Base-by-base conservation (phyloP, 64 coral and sea anemone genomes). In the Montipora foliosa region DNA sequence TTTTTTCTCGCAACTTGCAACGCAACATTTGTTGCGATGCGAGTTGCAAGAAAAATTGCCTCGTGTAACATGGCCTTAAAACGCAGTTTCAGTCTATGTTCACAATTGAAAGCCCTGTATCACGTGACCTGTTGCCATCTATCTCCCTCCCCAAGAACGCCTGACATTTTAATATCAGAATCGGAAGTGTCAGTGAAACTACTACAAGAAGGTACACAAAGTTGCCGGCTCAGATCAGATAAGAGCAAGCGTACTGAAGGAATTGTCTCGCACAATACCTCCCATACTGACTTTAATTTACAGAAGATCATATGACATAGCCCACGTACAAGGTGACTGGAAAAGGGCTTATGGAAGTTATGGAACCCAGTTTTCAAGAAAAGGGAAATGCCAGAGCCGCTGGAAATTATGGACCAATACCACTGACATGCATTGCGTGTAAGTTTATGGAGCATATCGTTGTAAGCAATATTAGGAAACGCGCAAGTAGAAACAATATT, bases 311-410 rank as follows among this genome's bases (percentile, higher is more conserved):
- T 92, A 92, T 49, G 49, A 86, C 19, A 66, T 72, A 77, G 91
- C 21, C 9, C 20, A 78, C 21, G 72, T 92, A 6, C 70, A 81
- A 92, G 81, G 87, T 25, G 91, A 87, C 72, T 87, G 71, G n/a
- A 92, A 84, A 46, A 22, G 17, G 17, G 89, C 61, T 48, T 91
- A 91, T 21, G 66, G n/a, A n/a, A n/a, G n/a, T n/a, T n/a, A n/a
- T n/a, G n/a, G n/a, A n/a, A n/a, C 78, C 89, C 76, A 17, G 69
- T 82, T 71, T 82, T 91, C n/a, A 82, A 91, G 50, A 91, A 91
- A 91, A 79, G 89, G 78, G 37, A 37, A 37, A 37, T 37, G 37
- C 37, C 0, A 37, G 37, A 37, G 37, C 2, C 37, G 37, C 37
- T 37, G 37, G 1, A 37, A 37, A 37, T 37, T 37, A 37, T 37